Base-by-base conservation (phyloP, 2,113 vertebrate species). In the Ondatra zibethicus region DNA sequence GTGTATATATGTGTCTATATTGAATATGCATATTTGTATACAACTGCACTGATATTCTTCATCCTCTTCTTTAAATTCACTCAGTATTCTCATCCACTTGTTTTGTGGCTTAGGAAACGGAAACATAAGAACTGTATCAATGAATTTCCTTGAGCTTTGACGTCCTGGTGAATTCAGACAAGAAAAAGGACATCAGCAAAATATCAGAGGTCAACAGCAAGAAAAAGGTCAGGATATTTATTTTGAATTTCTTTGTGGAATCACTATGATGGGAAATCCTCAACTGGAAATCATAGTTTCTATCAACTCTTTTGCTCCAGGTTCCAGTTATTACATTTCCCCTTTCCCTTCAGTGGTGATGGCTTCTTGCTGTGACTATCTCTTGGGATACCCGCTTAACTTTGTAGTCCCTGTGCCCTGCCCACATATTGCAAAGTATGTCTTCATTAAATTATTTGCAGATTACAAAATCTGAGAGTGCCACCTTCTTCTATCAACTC, bases 251-350 rank as follows among this genome's bases (percentile, higher is more conserved):
- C 27, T 39, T 82, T 93, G 19, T 85, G 27, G 52, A 23, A 66
- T 91, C 42, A 93, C 85, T 61, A 91, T 86, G 58, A 21, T 89
- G 61, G 58, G 27, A 36, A 93, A 42, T 87, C 12, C 65, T 96
- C 45, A 96, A 91, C 29, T 80, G 80, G 94, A 87, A 97, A 82
- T 95, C 70, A 97, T 25, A 96, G 31, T 86, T 96, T 90, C 65
- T 89, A 68, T 81, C 27, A 95, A 75, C 16, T 96, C 27, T 94
- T 96, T 90, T 21, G 61, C 5, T 91, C 29, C 58, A 91, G 4
- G 58, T 95, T 96, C 25, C 8, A 93, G 82, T 73, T 81, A 88
- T 19, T 92, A 33, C 5, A 90, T 39, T 95, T 61, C 36, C 45
- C 14, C 77, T 93, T 70, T 75, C 3, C 55, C 33, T 94, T 96